phyloP scores from a whole-genome alignment of 2,113 vertebrate genomes.

The Diphyllodes magnificus region DNA sequence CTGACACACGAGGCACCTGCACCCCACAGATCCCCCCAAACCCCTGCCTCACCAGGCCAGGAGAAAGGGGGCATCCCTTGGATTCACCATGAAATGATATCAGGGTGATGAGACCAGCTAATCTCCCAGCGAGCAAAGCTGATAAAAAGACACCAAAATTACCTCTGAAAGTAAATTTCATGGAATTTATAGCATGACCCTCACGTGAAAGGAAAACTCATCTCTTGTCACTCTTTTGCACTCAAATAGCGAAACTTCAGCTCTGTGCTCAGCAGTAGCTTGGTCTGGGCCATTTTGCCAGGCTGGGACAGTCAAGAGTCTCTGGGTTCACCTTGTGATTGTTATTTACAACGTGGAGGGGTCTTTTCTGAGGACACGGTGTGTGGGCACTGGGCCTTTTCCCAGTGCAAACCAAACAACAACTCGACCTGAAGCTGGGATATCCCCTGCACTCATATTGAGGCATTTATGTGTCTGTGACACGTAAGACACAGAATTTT shows the following conservation, averaged over 20 bases:
- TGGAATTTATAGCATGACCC: neutral
- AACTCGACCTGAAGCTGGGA: neutral
- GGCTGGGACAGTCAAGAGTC: neutral
- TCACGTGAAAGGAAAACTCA: neutral
- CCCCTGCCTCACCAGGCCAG: fast-evolving
- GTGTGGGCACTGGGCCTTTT: neutral
- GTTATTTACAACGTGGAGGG: neutral
- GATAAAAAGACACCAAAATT: neutral
- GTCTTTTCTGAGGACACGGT: neutral
- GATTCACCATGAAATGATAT: neutral
- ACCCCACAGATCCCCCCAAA: neutral
- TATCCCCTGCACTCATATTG: neutral
- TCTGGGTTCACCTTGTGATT: neutral
- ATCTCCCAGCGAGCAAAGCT: neutral
- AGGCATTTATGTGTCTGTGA: fast-evolving
- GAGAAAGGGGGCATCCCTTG: neutral
- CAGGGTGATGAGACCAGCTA: neutral
- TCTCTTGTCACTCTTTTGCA: neutral
- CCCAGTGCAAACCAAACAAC: neutral
- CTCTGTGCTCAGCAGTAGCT: neutral
- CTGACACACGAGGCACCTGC: fast-evolving
- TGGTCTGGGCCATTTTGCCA: neutral
- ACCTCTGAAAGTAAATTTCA: neutral
- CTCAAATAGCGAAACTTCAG: neutral
- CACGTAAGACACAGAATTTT: neutral